These are phyloP conservation scores for Engraulis encrasicolus DNA, from an alignment of 2,113 vertebrate genomes.

Conservation along the genomic window DNA sequence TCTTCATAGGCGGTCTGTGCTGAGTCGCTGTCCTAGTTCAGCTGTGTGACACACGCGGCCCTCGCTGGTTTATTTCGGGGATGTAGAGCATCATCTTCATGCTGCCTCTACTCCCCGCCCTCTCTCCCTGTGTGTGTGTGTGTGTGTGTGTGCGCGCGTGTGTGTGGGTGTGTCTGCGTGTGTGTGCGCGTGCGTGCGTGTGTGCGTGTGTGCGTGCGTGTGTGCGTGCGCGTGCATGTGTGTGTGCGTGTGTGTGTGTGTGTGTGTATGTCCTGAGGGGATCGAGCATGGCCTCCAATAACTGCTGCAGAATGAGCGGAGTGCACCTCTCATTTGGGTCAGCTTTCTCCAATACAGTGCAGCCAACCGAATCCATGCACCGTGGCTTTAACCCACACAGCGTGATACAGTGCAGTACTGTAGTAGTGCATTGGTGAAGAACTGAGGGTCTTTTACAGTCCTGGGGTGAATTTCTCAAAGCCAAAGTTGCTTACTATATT, in stretches of 20 bases:
- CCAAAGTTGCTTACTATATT: too few species aligned
- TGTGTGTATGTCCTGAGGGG: background rate
- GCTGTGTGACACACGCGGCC: slow-evolving; percentile 18
- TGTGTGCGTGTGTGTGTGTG: too few species aligned
- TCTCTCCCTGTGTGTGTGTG: too few species aligned
- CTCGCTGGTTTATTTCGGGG: slow-evolving; percentile 53
- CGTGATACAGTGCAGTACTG: background rate
- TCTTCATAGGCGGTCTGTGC: background rate
- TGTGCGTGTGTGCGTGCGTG: too few species aligned
- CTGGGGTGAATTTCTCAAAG: too few species aligned
- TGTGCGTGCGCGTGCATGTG: too few species aligned
- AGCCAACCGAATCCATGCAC: background rate
- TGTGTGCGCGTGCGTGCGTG: too few species aligned
- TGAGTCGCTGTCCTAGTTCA: slow-evolving; percentile 13
- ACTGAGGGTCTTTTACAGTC: background rate
- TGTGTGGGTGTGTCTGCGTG: too few species aligned
- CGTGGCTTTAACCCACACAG: background rate
- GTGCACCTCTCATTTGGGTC: slow-evolving; percentile 49
- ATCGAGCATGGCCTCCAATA: background rate
- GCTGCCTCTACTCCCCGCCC: background rate
- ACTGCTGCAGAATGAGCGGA: slow-evolving; percentile 28
- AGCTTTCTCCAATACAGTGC: background rate
- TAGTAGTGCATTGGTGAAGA: too few species aligned
- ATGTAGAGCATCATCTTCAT: slow-evolving; percentile 44
- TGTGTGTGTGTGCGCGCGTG: too few species aligned